Base-by-base conservation (phyloP, 1,140 invertebrate genomes). In the Papilio helenus region DNA sequence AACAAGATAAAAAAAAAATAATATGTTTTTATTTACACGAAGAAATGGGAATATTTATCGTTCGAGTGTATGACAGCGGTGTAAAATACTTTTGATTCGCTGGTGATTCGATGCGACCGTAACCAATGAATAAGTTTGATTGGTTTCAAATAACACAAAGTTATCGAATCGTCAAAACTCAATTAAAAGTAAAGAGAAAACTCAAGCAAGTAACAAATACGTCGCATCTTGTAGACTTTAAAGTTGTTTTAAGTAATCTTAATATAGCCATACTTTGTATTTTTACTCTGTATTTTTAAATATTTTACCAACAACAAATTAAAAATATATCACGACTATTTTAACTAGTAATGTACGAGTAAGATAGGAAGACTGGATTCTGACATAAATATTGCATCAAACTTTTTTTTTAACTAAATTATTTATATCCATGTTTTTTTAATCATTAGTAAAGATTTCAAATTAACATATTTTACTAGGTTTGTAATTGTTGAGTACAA, bases 151-250 rank as follows among this genome's bases (percentile, higher is more conserved):
- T 91, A 87, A 87, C 85, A 88, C 82, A 81, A 87, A 90, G 89
- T 88, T 83, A 85, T 80, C 86, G 81, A 90, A 86, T 89, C 88
- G 86, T 89, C 86, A 87, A 90, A 94, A 92, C 90, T 93, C 90
- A 92, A 92, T 93, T 92, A 94, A 88, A 94, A 94, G 92, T 92
- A 91, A 92, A 93, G 85, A 91, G 86, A 89, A 88, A 89, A 90
- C 89, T 85, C 85, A 85, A 89, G 90, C 85, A 86, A 86, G 84
- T 89, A 93, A 92, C 90, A 88, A 90, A 92, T 92, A 92, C 65
- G 79, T 86, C 85, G 76, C 79, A 85, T 84, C 81, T 82, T 85
- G 29, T 29, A 72, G 44, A 65, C 78, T 79, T 44, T 16, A 44
- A 61, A 55, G 39, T 26, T 79, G 34, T 81, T 79, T 46, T 12